Conservation (phyloP, 2,797 vertebrate species). For the Anguilla anguilla region DNA sequence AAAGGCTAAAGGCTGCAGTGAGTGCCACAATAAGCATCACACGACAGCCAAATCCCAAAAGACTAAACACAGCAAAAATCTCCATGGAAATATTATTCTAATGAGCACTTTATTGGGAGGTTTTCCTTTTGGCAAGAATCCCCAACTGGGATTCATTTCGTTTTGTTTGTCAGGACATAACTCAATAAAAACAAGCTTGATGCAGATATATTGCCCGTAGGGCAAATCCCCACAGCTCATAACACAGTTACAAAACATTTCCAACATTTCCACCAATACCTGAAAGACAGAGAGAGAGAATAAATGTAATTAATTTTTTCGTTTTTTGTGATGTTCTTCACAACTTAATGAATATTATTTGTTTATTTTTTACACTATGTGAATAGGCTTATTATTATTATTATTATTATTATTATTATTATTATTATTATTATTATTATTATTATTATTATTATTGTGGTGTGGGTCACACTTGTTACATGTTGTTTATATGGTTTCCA, state of each 20-base stretch:
- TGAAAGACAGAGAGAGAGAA: not conserved
- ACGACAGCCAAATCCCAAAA: not conserved
- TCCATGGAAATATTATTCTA: conserved; percentile 4
- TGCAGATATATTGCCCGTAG: not conserved
- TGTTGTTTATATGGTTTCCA: too few species aligned
- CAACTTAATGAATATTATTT: too few species aligned
- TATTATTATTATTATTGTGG: too few species aligned
- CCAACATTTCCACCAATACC: not conserved
- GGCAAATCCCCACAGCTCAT: not conserved
- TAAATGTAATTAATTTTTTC: too few species aligned
- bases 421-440: too few species aligned
- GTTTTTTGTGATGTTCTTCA: too few species aligned
- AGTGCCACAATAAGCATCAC: not conserved
- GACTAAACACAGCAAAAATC: not conserved
- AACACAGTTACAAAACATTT: not conserved
- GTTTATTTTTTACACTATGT: too few species aligned
- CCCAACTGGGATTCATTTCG: not conserved
- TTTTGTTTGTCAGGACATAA: not conserved
- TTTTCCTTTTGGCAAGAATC: not conserved
- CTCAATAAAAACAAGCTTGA: conserved; percentile 5
- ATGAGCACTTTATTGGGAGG: not conserved
- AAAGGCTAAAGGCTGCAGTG: not conserved
- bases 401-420: too few species aligned
- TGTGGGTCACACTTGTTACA: too few species aligned
- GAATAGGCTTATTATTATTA: too few species aligned